Evolutionary conservation across 2,888 invertebrate species (phyloP).

Genomic region (Rugalucina vietnamica): DNA sequence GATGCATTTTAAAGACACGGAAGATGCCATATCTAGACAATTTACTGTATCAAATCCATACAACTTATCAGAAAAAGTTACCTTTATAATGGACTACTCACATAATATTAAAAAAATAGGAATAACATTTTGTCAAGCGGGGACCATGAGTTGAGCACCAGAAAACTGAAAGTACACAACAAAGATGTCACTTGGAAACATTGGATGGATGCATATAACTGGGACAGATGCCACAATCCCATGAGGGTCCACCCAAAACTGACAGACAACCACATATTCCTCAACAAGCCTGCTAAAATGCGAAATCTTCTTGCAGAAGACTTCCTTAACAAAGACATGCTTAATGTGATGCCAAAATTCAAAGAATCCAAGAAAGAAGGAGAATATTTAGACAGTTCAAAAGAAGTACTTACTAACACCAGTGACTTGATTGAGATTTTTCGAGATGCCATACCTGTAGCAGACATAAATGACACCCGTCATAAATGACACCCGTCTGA

Average conservation of each 20-base stretch:
- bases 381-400: slow-evolving; percentile 27
- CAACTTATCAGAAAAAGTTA: background rate
- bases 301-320: slow-evolving; percentile 11
- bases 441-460: background rate
- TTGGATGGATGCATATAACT: slow-evolving; percentile 36
- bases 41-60: slow-evolving; percentile 25
- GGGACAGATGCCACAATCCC: slow-evolving; percentile 11
- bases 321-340: background rate
- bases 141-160: slow-evolving; percentile 1
- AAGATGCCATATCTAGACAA: slow-evolving; percentile 20
- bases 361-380: slow-evolving; percentile 11
- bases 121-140: slow-evolving; percentile 45
- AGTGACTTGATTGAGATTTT: slow-evolving; percentile 11
- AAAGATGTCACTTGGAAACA: slow-evolving; percentile 33
- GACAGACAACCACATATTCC: background rate
- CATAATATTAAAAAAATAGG: slow-evolving; percentile 45
- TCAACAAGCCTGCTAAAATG: background rate
- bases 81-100: slow-evolving; percentile 42
- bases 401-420: slow-evolving; percentile 33
- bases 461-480: background rate
- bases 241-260: background rate
- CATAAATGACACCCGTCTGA: background rate
- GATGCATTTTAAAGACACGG: slow-evolving; percentile 30
- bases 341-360: slow-evolving; percentile 20
- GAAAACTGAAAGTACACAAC: slow-evolving; percentile 18